Evolutionary conservation across 2,888 invertebrate species (phyloP).

Genomic region (Keiferia lycopersicella): DNA sequence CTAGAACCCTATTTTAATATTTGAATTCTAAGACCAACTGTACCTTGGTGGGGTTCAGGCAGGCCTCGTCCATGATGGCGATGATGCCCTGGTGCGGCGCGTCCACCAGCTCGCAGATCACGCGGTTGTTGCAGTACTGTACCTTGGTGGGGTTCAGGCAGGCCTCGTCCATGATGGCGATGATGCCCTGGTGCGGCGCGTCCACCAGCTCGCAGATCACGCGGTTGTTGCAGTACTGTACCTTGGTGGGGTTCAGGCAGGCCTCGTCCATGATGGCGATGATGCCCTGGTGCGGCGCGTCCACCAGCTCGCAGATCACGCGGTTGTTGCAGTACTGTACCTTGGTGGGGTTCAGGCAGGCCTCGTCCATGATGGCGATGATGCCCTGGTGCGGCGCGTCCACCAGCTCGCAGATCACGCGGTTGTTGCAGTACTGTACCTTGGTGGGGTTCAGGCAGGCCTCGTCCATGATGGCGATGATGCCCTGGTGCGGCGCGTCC

Average conservation of each 20-base stretch:
- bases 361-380: too few relatives aligned
- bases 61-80: too few relatives aligned
- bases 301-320: conserved; percentile 96
- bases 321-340: conserved; percentile 51
- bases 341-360: too few relatives aligned
- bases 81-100: too few relatives aligned
- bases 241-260: conserved; percentile 95
- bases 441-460: too few relatives aligned
- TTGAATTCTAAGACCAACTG: background rate
- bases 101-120: too few relatives aligned
- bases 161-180: conserved; percentile 98
- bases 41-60: background rate
- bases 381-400: background rate
- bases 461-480: too few relatives aligned
- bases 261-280: conserved; percentile 98
- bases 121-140: background rate
- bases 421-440: too few relatives aligned
- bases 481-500: background rate
- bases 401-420: too few relatives aligned
- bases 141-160: conserved; percentile 96
- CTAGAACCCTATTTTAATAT: too few relatives aligned
- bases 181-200: conserved; percentile 93
- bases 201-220: conserved; percentile 98
- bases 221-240: conserved; percentile 97
- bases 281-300: conserved; percentile 95